phyloP scores from a whole-genome alignment of 2,888 invertebrate genomes.

The Ectemnius continuus region DNA sequence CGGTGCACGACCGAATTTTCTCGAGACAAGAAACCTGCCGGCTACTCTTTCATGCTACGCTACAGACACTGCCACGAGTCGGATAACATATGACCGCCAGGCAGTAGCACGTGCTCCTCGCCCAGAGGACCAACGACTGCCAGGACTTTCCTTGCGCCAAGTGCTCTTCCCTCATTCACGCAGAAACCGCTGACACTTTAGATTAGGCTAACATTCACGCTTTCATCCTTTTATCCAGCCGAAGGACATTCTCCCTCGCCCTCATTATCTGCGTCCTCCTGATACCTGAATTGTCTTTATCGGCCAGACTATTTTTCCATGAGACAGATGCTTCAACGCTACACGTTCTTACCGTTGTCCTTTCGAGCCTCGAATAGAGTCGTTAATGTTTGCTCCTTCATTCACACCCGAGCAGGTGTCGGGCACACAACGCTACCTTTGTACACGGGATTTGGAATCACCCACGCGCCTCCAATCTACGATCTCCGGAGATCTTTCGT shows the following conservation, averaged over 20 bases:
- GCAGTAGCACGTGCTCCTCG: neutral
- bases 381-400: slow-evolving; percentile 35
- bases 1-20: slow-evolving; percentile 29
- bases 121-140: too few species aligned
- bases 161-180: too few species aligned
- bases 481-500: slow-evolving; percentile 61
- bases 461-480: slow-evolving; percentile 64
- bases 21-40: slow-evolving; percentile 15
- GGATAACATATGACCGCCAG: neutral
- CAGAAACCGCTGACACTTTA: neutral
- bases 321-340: neutral
- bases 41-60: slow-evolving; percentile 11
- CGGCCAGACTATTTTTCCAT: neutral
- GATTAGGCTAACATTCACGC: neutral
- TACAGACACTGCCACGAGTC: slow-evolving; percentile 1
- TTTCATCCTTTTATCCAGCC: neutral
- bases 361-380: neutral
- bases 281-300: too few species aligned
- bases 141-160: too few species aligned
- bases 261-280: too few species aligned
- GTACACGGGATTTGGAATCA: slow-evolving; percentile 53
- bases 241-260: neutral
- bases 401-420: slow-evolving; percentile 67
- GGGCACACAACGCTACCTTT: slow-evolving; percentile 61
- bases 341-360: neutral